Evolutionary conservation across 2,797 vertebrate species (phyloP).

Genomic region (Craterocephalus amniculus): DNA sequence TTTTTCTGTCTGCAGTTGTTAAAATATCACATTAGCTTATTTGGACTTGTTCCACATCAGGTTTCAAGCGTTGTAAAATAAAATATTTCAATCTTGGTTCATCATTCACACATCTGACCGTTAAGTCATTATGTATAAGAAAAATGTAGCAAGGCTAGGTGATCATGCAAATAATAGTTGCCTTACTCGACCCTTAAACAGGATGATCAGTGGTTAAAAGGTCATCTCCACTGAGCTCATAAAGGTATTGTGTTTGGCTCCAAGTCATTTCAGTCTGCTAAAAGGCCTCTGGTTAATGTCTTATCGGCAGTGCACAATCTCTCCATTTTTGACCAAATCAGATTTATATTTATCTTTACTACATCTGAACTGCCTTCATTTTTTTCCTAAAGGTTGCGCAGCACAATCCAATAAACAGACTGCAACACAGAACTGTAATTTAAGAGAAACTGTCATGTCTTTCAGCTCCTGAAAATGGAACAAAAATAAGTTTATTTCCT

Average conservation of each 20-base stretch:
- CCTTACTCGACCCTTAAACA: neutral
- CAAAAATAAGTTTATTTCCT: conserved; percentile 5
- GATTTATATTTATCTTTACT: conserved; percentile 4
- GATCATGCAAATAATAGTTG: neutral
- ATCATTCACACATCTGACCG: neutral
- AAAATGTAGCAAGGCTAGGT: neutral
- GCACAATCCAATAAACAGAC: conserved; percentile 11
- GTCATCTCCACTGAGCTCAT: conserved; percentile 16
- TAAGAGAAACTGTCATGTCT: conserved; percentile 11
- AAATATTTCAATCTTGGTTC: neutral
- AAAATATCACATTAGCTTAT: neutral
- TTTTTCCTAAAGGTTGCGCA: conserved; percentile 14
- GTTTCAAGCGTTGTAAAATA: neutral
- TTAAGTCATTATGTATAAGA: too few relatives aligned
- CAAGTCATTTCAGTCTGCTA: conserved; percentile 15
- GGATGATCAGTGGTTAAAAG: conserved; percentile 17
- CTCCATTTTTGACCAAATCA: conserved; percentile 2
- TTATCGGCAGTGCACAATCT: neutral
- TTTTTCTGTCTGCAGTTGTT: neutral
- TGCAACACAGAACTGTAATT: neutral
- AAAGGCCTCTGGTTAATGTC: neutral
- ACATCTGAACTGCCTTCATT: neutral
- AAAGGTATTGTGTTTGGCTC: conserved; percentile 14
- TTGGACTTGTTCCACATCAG: neutral
- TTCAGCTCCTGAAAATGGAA: neutral